A percentile compares a stretch with the other conserved stretches of the same genome.
These are phyloP conservation scores for Quiscalus mexicanus DNA, from an alignment of 2,113 vertebrate species.

Conservation along the genomic window DNA sequence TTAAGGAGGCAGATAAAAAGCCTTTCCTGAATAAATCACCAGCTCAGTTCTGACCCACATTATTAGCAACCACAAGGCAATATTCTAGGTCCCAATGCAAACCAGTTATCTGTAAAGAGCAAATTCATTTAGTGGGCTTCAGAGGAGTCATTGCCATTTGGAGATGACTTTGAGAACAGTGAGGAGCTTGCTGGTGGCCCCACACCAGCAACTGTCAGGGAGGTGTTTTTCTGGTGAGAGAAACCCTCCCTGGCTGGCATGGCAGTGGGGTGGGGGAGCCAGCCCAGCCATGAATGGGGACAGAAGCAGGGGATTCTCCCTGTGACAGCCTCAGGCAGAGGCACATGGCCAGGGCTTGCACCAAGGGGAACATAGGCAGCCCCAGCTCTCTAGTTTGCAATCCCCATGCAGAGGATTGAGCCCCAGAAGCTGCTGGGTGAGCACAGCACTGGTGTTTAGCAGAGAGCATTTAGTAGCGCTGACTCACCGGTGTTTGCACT, in stretches of 20 bases:
- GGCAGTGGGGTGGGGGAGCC: background rate
- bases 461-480: background rate
- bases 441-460: background rate
- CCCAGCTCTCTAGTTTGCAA: background rate
- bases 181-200: background rate
- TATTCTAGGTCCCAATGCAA: background rate
- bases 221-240: background rate
- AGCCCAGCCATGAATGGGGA: background rate
- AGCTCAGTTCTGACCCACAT: background rate
- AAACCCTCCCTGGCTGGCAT: background rate
- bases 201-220: background rate
- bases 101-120: background rate
- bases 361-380: background rate
- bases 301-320: background rate
- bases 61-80: constrained; percentile 4
- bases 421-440: background rate
- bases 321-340: background rate
- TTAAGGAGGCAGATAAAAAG: constrained; percentile 1
- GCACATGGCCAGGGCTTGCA: rapidly evolving
- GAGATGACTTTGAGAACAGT: rapidly evolving
- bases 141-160: background rate
- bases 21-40: background rate
- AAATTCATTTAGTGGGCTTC: background rate
- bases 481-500: background rate
- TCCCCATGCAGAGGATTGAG: rapidly evolving